Base-by-base conservation (phyloP, 2,113 vertebrate genomes). In the Cygnus atratus region DNA sequence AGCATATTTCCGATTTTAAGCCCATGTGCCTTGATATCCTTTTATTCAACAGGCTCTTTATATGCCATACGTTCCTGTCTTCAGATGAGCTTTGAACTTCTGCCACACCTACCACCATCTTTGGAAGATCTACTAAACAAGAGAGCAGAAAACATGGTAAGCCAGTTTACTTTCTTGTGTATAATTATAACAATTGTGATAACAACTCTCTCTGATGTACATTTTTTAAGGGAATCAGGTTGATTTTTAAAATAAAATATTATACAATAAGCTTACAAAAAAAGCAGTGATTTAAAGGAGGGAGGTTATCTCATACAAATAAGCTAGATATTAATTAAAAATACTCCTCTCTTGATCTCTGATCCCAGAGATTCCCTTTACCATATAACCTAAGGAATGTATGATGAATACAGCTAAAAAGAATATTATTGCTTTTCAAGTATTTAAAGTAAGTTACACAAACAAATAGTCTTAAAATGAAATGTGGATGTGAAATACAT, bases 11-110 rank as follows among this genome's bases (percentile, higher is more conserved):
- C 29, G 15, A 15, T 2, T 81, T 41, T 4, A 57, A 70, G 70
- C 50, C 39, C 11, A 6, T 3, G 54, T 1, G 0, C 25, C 24
- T 52, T 25, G 52, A 15, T 4, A 8, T 43, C 57, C 55, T 35
- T 13, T n/a, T 37, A 35, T 62, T 66, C 6, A 5, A 3, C 19
- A 24, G 43, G 66, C 3, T 79, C 7, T 33, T 52, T 19, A 19
- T 43, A 11, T 6, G 2, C 17, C 3, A 4, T 7, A 14, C 1
- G 2, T 55, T 48, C 43, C 35, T 24, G 5, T 48, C 24, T 25
- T 22, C 35, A 35, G 44, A 31, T 0, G 26, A 39, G 14, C 33
- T 52, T 52, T 33, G 46, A 52, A 24, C 21, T 17, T 65, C 17
- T 50, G 37, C 1, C 1, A 48, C 5, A 21, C 20, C 16, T 52